Base-by-base conservation (phyloP, 2,113 vertebrate genomes). In the Cavia porcellus region DNA sequence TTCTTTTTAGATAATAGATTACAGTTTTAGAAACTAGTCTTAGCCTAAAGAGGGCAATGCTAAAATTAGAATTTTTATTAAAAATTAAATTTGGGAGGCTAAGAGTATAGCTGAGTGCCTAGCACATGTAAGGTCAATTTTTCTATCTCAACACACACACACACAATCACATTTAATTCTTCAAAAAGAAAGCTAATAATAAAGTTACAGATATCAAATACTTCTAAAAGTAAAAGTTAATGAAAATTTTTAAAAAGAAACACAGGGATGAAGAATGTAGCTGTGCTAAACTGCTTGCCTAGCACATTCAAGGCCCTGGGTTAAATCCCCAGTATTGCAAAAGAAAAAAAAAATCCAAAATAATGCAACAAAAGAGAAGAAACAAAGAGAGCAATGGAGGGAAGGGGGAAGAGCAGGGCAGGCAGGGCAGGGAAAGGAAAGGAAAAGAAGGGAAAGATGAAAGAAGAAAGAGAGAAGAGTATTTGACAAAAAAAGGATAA, bases 181-280 rank as follows among this genome's bases (percentile, higher is more conserved):
- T 68, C 55, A 19, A 68, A 92, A 93, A 75, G 30, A 79, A 86
- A 92, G 47, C 10, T 45, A 86, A 59, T 22, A 66, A 93, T 15
- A 66, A 93, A 95, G 4, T 24, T 50, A 89, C 2, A 89, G 57
- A 38, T 55, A 75, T 13, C 74, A 66, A 95, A 83, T n/a, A 83
- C 68, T 75, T 89, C 61, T 47, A 66, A 68, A 90, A 95, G 55
- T 52, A 45, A 20, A 62, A 72, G 24, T 57, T 80, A 80, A 61
- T 86, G 81, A 83, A n/a, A 12, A 75, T 22, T 84, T 92, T 72
- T 38, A 32, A 74, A 72, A 90, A 59, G 28, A 70, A 72, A 77
- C 24, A 52, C 50, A 42, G 13, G 45, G 25, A 14, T 77, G 5
- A 47, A 6, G 42, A 28, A 8, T 50, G 13, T 17, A 50, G 42